Evolutionary conservation across 2,888 invertebrate genomes (phyloP).

Genomic region (Petrolisthes cinctipes): DNA sequence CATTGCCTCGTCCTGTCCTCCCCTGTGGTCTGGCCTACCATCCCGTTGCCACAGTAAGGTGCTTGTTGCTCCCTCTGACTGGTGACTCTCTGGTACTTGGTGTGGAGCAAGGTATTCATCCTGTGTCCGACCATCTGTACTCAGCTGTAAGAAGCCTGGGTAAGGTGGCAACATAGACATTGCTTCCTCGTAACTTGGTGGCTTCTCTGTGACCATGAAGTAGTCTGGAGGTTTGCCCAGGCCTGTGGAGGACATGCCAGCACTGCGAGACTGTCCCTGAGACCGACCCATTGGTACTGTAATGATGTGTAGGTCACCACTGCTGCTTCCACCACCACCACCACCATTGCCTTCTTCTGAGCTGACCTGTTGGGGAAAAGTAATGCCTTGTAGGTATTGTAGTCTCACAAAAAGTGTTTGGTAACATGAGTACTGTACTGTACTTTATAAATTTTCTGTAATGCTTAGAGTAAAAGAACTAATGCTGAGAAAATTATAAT

Average conservation of each 20-base stretch:
- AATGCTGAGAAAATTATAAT: too few relatives aligned
- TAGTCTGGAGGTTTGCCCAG: slow-evolving; percentile 52
- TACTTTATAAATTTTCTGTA: too few relatives aligned
- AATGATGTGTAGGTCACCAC: slow-evolving; percentile 50
- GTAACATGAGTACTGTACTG: too few relatives aligned
- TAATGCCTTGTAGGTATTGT: too few relatives aligned
- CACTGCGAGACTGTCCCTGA: slow-evolving; percentile 29
- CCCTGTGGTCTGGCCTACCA: background rate
- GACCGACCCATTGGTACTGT: slow-evolving; percentile 52
- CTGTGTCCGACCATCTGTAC: slow-evolving; percentile 36
- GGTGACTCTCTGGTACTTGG: slow-evolving; percentile 42
- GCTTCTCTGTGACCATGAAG: slow-evolving; percentile 56
- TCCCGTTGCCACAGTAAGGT: slow-evolving; percentile 9
- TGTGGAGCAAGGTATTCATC: slow-evolving; percentile 46
- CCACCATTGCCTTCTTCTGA: slow-evolving; percentile 19
- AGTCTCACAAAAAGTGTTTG: too few relatives aligned
- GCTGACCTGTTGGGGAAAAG: slow-evolving; percentile 18
- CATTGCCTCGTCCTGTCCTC: background rate
- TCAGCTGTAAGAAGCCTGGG: slow-evolving; percentile 28
- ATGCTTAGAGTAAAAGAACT: too few relatives aligned
- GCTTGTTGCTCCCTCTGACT: slow-evolving; percentile 43
- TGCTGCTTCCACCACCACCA: slow-evolving; percentile 20
- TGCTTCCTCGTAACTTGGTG: slow-evolving; percentile 62
- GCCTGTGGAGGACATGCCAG: slow-evolving; percentile 33
- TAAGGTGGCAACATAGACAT: slow-evolving; percentile 55